Base-by-base conservation (phyloP, 2,797 vertebrate species). In the Champsocephalus esox region DNA sequence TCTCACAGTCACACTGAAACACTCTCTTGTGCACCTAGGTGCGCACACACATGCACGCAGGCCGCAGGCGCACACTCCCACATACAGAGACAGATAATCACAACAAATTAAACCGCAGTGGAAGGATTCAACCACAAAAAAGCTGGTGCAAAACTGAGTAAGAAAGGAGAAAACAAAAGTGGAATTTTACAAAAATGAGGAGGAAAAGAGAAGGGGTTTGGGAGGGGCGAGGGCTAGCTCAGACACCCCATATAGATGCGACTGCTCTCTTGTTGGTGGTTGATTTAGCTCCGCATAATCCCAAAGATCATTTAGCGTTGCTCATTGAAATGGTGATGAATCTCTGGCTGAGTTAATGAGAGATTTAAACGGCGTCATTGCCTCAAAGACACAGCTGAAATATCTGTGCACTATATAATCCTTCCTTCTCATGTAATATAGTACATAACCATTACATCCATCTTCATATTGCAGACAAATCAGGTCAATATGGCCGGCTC, bases 261-360 rank as follows among this genome's bases (percentile, higher is more conserved):
- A 69, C 77, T 88, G 71, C 67, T 38, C 80, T 91, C 87, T 90
- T 88, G 88, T 91, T 92, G 86, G 73, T 79, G 84, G 79, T 87
- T 92, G 84, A 93, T 90, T 89, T 89, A 90, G 90, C 70, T 92
- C 82, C 90, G 85, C 80, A 81, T 94, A 92, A 94, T 92, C 89
- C 92, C 85, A 79, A 75, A 93, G 87, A 92, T 91, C 90, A 88
- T 92, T 92, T 90, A 89, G 80, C 34, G 14, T 78, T 83, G 88
- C 90, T 92, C 89, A 92, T 92, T 93, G 82, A 90, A 88, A 90
- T 78, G 79, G 75, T 85, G 90, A 93, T 92, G 87, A 89, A 91
- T 92, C 90, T 91, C 72, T 76, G 75, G 85, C 77, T 79, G 83
- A 91, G 88, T 90, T 92, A 92, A 94, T 91, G 91, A 89, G 87